These are phyloP conservation scores for Orientallactaga bullata DNA, from an alignment of 2,113 vertebrate genomes.

Conservation along the genomic window DNA sequence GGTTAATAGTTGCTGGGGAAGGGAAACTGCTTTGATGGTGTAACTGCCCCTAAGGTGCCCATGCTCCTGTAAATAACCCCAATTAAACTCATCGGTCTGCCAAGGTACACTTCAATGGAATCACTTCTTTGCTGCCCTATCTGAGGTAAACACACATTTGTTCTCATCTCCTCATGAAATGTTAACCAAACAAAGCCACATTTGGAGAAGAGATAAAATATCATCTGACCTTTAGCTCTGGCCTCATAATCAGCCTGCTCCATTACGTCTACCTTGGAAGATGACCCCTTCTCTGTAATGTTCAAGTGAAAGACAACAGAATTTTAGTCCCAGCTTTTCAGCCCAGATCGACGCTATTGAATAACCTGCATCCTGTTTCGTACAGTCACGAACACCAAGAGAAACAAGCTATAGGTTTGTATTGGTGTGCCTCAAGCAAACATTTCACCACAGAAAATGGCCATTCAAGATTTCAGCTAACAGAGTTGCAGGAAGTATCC, in stretches of 20 bases:
- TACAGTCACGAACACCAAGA: background rate
- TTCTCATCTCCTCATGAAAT: background rate
- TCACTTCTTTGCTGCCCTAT: background rate
- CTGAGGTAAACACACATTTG: background rate
- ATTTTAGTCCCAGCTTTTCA: background rate
- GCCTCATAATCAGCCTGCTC: background rate
- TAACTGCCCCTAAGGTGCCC: too few relatives aligned
- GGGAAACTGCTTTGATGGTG: background rate
- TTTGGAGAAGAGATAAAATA: background rate
- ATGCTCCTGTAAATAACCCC: background rate
- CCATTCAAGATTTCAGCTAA: background rate
- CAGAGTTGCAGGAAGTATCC: background rate
- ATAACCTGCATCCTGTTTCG: background rate
- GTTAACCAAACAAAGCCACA: background rate
- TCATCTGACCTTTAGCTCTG: conserved; percentile 10
- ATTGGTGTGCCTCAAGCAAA: background rate
- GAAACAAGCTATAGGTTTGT: background rate
- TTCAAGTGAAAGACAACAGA: background rate
- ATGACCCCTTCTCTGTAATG: background rate
- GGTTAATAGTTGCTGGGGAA: background rate
- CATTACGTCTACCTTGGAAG: background rate
- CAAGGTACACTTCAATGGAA: background rate
- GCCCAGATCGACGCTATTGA: conserved; percentile 1
- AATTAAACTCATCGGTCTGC: background rate
- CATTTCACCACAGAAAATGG: background rate